These are phyloP conservation scores for Silurus meridionalis DNA, from an alignment of 2,113 vertebrate genomes.

Conservation along the genomic window DNA sequence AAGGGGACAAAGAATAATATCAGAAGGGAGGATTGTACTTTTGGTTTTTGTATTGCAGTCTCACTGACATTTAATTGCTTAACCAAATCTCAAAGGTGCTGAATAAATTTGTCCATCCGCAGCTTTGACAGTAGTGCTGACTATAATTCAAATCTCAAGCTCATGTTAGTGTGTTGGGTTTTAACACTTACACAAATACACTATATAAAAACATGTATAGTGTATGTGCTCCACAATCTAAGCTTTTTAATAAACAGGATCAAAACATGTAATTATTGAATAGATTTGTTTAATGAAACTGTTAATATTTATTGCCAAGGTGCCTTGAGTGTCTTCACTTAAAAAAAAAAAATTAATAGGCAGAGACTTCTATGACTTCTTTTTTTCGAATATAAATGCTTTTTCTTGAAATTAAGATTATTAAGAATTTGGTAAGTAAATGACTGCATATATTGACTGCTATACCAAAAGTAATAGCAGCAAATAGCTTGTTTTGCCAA, in stretches of 20 bases:
- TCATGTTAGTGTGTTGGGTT: neutral
- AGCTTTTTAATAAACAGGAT: neutral
- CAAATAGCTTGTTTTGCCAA: neutral
- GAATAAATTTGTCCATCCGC: neutral
- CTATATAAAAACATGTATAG: neutral
- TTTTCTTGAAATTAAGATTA: too few relatives aligned
- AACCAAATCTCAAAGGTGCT: neutral
- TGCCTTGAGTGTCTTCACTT: neutral
- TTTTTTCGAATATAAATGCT: too few relatives aligned
- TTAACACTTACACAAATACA: neutral
- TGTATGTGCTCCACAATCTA: too few relatives aligned
- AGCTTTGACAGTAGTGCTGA: neutral
- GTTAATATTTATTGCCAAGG: neutral
- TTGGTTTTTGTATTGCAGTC: neutral
- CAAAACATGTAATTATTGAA: neutral
- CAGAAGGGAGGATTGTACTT: neutral
- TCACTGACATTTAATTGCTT: neutral
- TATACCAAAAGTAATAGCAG: neutral
- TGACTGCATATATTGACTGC: neutral
- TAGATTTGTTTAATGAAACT: neutral
- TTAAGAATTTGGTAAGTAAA: neutral
- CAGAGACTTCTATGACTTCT: neutral
- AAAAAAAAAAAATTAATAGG: neutral
- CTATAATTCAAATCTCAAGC: neutral
- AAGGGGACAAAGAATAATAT: constrained; percentile 8